These are phyloP conservation scores for Drosophila prolongata DNA, from an alignment of 2,888 invertebrate genomes.

Conservation along the genomic window DNA sequence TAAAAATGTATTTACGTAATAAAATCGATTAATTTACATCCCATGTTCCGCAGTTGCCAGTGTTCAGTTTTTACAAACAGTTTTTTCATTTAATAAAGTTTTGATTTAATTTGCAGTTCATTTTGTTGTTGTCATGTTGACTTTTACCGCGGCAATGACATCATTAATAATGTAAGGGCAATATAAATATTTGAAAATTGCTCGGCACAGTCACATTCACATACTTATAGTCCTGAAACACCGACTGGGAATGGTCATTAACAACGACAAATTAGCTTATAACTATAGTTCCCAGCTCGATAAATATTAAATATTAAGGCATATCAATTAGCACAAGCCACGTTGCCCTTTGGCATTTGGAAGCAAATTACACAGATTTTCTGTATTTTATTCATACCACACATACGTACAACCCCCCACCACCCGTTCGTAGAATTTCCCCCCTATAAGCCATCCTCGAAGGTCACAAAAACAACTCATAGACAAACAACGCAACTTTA, in stretches of 20 bases:
- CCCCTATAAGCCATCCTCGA: conserved; percentile 23
- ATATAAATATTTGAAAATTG: conserved; percentile 52
- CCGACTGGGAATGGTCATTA: conserved; percentile 35
- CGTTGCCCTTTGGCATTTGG: conserved; percentile 8
- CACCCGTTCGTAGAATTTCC: conserved; percentile 5
- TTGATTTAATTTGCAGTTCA: conserved; percentile 56
- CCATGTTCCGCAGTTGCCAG: conserved; percentile 10
- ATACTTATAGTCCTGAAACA: conserved; percentile 36
- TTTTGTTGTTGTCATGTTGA: conserved; percentile 58
- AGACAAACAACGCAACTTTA: conserved; percentile 48
- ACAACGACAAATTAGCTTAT: conserved; percentile 28
- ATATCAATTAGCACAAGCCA: conserved; percentile 38
- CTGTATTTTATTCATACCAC: conserved; percentile 34
- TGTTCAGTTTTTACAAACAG: conserved; percentile 21
- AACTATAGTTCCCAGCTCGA: conserved; percentile 16
- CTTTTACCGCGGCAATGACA: conserved; percentile 55
- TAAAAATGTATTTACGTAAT: conserved; percentile 4
- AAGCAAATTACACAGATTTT: conserved; percentile 27
- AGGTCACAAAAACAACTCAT: conserved; percentile 42
- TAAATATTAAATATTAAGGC: conserved; percentile 44
- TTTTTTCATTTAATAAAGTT: conserved; percentile 46
- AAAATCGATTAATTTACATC: conserved; percentile 5
- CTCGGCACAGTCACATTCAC: conserved; percentile 14
- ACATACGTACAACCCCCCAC: conserved; percentile 3
- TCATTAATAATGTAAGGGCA: conserved; percentile 55